Evolutionary conservation across 2,113 vertebrate species (phyloP), one percentile per base, ranked within the genome.

Genomic region (Ctenodactylus gundi): DNA sequence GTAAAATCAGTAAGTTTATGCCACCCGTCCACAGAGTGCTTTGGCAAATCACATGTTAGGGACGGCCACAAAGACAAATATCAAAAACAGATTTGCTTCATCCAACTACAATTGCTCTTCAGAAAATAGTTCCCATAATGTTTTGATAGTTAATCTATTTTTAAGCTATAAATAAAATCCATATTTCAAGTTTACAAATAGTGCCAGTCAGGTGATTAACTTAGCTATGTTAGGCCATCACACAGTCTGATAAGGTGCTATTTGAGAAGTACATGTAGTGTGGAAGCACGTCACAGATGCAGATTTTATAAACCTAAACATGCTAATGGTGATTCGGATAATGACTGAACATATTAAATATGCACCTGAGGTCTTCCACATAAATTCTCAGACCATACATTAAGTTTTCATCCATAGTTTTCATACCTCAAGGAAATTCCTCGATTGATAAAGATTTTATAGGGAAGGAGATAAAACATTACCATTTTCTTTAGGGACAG

Each of bases 21-120:
- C 41, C 76, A 90, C 58, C 41, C 3, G 4, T 39, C 57, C 70
- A 55, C 64, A 65, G 62, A 92, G 49, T n/a, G 83, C 80, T 85
- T 55, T 55, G 55, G 55, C 64, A 92, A 90, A 90, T 96, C 80
- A 72, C 27, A 13, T 73, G 72, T 90, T 64, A 81, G 62, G 6
- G 25, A 75, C 92, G 15, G 21, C 31, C 60, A 18, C 36, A 68
- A 41, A 75, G 39, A 64, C 64, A 90, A 88, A 90, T 95, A 93
- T 72, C 46, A 85, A 92, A 93, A 93, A 23, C 72, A 94, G 51
- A 95, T 23, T 68, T 58, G 36, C 41, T 91, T 89, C 73, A 53
- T 78, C 31, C 10, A 62, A 75, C 34, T 49, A 76, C 34, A 15
- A n/a, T 44, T 91, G 51, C 76, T 83, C 96, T 29, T 57, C 72